Conservation (phyloP, 2,113 vertebrate genomes). For the Xyliphius kryptos region DNA sequence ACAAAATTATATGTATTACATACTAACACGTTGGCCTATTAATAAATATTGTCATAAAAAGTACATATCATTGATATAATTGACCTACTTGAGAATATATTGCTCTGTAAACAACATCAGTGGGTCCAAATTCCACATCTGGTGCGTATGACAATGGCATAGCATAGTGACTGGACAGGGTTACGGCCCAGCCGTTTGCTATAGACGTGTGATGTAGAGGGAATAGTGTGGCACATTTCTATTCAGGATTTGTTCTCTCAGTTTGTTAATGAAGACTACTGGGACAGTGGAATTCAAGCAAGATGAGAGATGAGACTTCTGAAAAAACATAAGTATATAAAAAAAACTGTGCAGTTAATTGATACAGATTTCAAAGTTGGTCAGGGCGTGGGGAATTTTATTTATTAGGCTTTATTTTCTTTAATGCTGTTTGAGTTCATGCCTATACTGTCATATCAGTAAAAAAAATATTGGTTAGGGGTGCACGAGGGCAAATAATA, state of each 20-base stretch:
- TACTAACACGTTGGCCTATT: too few relatives aligned
- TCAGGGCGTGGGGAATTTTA: neutral
- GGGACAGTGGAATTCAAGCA: conserved; percentile 40
- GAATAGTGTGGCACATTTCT: conserved; percentile 29
- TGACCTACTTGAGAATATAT: too few relatives aligned
- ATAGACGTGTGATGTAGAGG: neutral
- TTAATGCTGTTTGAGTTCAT: conserved; percentile 40
- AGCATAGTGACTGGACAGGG: neutral
- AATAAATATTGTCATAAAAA: too few relatives aligned
- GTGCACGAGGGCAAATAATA: conserved; percentile 34
- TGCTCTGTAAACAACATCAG: too few relatives aligned
- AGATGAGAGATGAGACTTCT: conserved; percentile 27
- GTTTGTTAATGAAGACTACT: conserved; percentile 46
- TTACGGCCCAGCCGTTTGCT: neutral
- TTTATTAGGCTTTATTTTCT: conserved; percentile 8
- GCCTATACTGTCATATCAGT: conserved; percentile 22
- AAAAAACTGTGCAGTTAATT: conserved; percentile 43
- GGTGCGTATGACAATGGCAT: neutral
- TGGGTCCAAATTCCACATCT: too few relatives aligned
- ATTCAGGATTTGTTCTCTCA: conserved; percentile 38
- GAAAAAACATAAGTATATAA: conserved; percentile 20
- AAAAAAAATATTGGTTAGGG: conserved; percentile 37
- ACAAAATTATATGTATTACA: too few relatives aligned
- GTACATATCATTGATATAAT: too few relatives aligned
- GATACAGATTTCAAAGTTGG: conserved; percentile 40